Conservation (phyloP, 2,888 invertebrate species). For the Panzeria rudis region DNA sequence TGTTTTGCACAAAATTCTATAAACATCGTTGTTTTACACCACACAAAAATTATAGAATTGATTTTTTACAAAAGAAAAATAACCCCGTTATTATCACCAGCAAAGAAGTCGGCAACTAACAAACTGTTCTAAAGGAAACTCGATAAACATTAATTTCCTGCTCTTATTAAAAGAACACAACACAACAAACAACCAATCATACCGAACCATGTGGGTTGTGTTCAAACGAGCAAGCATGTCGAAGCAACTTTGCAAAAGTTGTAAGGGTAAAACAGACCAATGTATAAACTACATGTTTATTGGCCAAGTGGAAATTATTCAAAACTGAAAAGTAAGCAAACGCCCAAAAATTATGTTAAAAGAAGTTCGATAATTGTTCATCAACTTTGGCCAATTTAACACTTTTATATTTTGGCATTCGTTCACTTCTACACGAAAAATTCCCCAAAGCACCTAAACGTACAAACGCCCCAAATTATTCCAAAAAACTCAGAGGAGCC, state of each 20-base stretch:
- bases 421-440: no score
- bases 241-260: not conserved
- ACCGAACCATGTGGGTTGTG: slow-evolving; percentile 24
- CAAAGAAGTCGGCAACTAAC: slow-evolving; percentile 60
- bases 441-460: no score
- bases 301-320: not conserved
- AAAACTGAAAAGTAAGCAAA: no score
- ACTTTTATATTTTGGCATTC: no score
- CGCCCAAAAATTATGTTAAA: no score
- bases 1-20: slow-evolving; percentile 38
- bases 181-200: slow-evolving; percentile 35
- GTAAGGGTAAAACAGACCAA: not conserved
- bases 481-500: no score
- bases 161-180: slow-evolving; percentile 60
- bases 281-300: not conserved
- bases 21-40: slow-evolving; percentile 49
- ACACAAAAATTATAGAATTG: slow-evolving; percentile 62
- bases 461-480: no score
- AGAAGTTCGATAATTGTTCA: no score
- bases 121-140: slow-evolving; percentile 73
- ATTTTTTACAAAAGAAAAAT: slow-evolving; percentile 57
- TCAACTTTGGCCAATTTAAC: no score
- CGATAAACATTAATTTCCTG: slow-evolving; percentile 73
- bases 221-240: slow-evolving; percentile 25
- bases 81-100: slow-evolving; percentile 68